Base-by-base conservation (phyloP, 1,140 invertebrate species). In the Latrodectus geometricus region DNA sequence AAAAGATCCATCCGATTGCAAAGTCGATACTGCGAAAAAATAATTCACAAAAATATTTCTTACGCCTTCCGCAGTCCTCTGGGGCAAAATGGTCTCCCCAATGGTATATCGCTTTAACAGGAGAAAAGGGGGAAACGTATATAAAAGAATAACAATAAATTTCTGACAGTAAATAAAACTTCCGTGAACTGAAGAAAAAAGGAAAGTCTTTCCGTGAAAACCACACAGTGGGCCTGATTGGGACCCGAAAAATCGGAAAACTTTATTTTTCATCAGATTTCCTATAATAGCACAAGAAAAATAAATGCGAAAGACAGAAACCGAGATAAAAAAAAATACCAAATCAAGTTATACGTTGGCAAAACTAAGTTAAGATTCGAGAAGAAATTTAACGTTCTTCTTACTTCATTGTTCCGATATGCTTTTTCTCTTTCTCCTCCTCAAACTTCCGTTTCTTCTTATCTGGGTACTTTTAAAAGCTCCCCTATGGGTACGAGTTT, bases 361-460 rank as follows among this genome's bases (percentile, higher is more conserved):
- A 84, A 84, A 84, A 84, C 82, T 84, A 84, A 84, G 82, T 84
- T 84, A 84, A 76, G 73, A 84, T 68, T 84, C 82, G 82, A 54
- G 74, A 84, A 56, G 61, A 69, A 84, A 84, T 84, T 84, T 84
- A 84, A 84, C 82, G 82, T 84, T 84, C 74, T 68, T 52, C 82
- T 76, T 72, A 76, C 72, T 84, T 76, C 73, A 84, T 84, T 84
- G 61, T 84, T 69, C 72, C 52, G 82, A 76, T 76, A 84, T 76
- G 52, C 50, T 82, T 73, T 49, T 84, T 84, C 66, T 83, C 81
- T 75, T 23, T 56, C 68, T 48, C 70, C n/a, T 68, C 49, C 61
- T 74, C 23, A 76, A 69, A 76, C 49, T 76, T 84, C 82, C 70
- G 80, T 20, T 75, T 68, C 73, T 84, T 65, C 82, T 84, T 76